Base-by-base conservation (phyloP, 1,140 invertebrate genomes). In the Eriosoma lanigerum region DNA sequence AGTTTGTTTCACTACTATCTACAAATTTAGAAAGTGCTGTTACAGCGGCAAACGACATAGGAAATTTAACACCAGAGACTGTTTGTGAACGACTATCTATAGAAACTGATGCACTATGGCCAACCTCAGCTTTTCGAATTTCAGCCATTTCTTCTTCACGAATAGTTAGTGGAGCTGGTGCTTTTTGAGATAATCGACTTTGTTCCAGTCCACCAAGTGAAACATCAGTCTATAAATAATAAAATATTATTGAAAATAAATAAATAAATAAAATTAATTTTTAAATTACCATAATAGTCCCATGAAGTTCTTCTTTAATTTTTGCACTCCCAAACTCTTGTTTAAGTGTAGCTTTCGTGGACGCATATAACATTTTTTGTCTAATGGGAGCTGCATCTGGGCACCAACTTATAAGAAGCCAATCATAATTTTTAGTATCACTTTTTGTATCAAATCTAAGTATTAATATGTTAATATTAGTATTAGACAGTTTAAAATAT, bases 321-420 rank as follows among this genome's bases (percentile, higher is more conserved):
- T 89, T 94, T 80, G 87, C 93, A 86, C 88, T 91, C 24, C 96
- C 96, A 89, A 99, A 99, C 87, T 98, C 96, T 84, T 92, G 92
- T 87, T 98, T 99, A 2, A 99, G 87, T 1, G 97, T 99, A 3
- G 98, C 96, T 88, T 98, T 97, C 0, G 98, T 99, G 0, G 97
- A 98, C 0, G 98, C 98, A 86, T 98, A 98, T 48, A 99, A 88
- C 98, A 99, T 99, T 88, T 99, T 99, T 84, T 98, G 93, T 82
- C 97, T 89, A 6, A 96, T 92, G 12, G 92, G 90, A 13, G 96
- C 93, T 82, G 90, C 90, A 84, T 98, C 97, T 6, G 97, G 97
- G 29, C 93, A 96, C 94, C 96, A 99, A 83, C 92, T 94, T 62
- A 99, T 93, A 17, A 98, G 89, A 0, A 99, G 85, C 97, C 97